Conservation (phyloP, 2,888 invertebrate species). For the Polymixis flavicincta region DNA sequence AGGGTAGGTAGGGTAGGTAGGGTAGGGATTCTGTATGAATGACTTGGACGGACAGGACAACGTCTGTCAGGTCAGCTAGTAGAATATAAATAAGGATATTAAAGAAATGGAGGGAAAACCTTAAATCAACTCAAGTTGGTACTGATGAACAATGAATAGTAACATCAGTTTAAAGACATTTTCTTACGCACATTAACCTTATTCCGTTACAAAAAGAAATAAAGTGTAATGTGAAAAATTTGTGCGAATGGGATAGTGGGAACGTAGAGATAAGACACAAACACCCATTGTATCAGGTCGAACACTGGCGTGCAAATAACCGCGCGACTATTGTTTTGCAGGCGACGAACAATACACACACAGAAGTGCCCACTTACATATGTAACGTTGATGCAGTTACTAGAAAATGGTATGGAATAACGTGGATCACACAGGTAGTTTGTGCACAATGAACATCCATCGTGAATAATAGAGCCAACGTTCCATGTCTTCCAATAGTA, state of each 20-base stretch:
- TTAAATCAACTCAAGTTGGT: conserved; percentile 12
- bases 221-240: conserved; percentile 83
- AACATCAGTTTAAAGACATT: conserved; percentile 52
- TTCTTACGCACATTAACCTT: conserved; percentile 73
- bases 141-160: conserved; percentile 52
- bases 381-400: conserved; percentile 63
- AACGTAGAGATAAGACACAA: conserved; percentile 82
- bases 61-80: too few relatives aligned
- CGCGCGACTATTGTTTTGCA: conserved; percentile 76
- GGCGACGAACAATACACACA: conserved; percentile 64
- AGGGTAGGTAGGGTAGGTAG: too few relatives aligned
- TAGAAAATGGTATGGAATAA: conserved; percentile 60
- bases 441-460: conserved; percentile 39
- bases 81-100: background rate
- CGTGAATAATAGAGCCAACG: conserved; percentile 30
- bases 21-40: too few relatives aligned
- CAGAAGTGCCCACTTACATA: conserved; percentile 60
- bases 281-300: conserved; percentile 81
- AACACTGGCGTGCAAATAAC: conserved; percentile 79
- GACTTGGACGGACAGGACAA: too few relatives aligned
- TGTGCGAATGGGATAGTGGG: conserved; percentile 86
- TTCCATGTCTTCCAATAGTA: conserved; percentile 16
- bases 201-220: conserved; percentile 75
- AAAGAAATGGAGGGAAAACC: background rate
- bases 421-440: conserved; percentile 59